Evolutionary conservation across 2,113 vertebrate genomes (phyloP), one percentile per base, ranked within the genome.

Genomic region (Etheostoma spectabile): DNA sequence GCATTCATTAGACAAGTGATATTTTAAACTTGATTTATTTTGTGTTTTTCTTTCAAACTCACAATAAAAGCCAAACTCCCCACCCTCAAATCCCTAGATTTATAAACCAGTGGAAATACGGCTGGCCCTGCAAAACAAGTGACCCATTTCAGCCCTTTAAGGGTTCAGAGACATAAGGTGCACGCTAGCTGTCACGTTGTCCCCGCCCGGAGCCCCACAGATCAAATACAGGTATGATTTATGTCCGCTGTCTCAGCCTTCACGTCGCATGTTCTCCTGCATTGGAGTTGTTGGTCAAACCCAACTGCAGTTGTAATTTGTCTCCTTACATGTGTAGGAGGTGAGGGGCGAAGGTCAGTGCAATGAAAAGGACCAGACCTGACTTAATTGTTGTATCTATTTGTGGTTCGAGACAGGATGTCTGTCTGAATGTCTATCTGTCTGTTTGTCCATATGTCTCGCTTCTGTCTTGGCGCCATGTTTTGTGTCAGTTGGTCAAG

Each of bases 181-280:
- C 65, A 86, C 78, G 86, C 80, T 67, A 18, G 88, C 87, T 88
- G 89, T 90, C 88, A 84, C 61, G 48, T 63, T 62, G 35, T 75
- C 90, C 88, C 93, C 89, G 91, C 93, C 92, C 96, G 95, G 95
- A 95, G 95, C 94, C 92, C 95, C 95, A 91, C 94, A 95, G 95
- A 97, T 97, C 94, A 93, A 95, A 95, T 96, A 95, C 97, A 97
- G 97, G 96, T 97, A 97, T 97, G 97, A 98, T 98, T 98, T 97
- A 98, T 98, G 96, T 96, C 94, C 89, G 88, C 94, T 96, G 89
- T 91, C 92, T 94, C 77, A 94, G 94, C 90, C 82, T 94, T 95
- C 89, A 87, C 76, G 68, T 64, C 15, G 61, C 83, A 78, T 79
- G 94, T 95, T 95, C 93, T 90, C 63, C 84, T 72, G 57, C 84